Evolutionary conservation across 2,888 invertebrate genomes (phyloP).

Genomic region (Mylabris sibirica): DNA sequence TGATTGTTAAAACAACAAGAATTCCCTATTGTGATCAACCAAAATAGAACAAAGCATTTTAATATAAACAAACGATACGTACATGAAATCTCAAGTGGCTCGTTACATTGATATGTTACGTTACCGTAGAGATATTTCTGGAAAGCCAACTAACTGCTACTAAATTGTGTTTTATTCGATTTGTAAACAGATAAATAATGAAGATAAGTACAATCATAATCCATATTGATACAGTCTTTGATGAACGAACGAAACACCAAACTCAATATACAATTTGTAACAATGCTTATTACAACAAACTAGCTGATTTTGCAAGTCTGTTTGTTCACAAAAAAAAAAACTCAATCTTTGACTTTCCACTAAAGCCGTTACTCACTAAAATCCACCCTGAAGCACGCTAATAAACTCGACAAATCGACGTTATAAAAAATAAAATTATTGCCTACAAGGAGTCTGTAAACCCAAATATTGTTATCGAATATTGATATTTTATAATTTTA

Average conservation of each 20-base stretch:
- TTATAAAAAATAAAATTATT: not conserved
- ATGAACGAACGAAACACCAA: not conserved
- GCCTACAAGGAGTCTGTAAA: not conserved
- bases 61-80: constrained; percentile 6
- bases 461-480: no score
- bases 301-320: not conserved
- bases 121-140: constrained; percentile 29
- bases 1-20: not conserved
- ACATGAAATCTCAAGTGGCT: constrained; percentile 29
- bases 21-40: not conserved
- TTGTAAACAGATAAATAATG: not conserved
- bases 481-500: no score
- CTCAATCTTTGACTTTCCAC: not conserved
- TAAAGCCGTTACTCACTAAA: not conserved
- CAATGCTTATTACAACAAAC: not conserved
- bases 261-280: not conserved
- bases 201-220: not conserved
- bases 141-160: not conserved
- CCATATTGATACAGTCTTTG: not conserved
- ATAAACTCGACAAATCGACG: not conserved
- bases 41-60: not conserved
- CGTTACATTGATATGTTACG: constrained; percentile 34
- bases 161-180: constrained; percentile 2
- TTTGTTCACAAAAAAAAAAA: not conserved
- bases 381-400: not conserved